These are phyloP conservation scores for Sminthopsis crassicaudata DNA, from an alignment of 2,113 vertebrate species.

Conservation along the genomic window DNA sequence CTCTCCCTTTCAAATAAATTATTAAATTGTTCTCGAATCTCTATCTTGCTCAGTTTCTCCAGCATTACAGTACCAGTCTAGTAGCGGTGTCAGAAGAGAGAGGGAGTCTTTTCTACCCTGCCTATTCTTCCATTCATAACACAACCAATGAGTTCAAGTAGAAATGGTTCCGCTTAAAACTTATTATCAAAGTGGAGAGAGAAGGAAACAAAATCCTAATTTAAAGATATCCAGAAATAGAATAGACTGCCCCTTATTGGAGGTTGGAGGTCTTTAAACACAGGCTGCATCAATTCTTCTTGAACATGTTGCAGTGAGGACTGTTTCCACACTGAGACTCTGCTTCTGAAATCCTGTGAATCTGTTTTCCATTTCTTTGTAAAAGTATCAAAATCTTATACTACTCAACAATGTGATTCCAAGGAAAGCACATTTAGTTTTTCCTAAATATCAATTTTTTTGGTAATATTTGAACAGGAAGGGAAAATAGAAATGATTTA, in stretches of 20 bases:
- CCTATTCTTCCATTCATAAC: neutral
- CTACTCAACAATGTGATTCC: neutral
- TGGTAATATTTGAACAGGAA: neutral
- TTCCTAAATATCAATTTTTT: neutral
- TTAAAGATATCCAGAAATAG: neutral
- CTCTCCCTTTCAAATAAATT: too few species aligned
- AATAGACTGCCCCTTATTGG: neutral
- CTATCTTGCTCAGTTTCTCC: too few species aligned
- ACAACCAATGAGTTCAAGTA: neutral
- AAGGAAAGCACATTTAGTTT: neutral
- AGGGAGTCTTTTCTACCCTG: neutral
- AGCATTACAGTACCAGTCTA: too few species aligned
- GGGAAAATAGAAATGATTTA: neutral
- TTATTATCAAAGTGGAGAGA: neutral
- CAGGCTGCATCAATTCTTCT: neutral
- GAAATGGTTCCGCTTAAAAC: neutral
- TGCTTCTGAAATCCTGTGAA: neutral
- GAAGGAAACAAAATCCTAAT: neutral
- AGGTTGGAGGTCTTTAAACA: neutral
- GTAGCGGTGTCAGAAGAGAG: neutral
- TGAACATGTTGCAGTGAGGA: neutral
- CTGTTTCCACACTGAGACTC: neutral
- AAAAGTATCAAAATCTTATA: neutral
- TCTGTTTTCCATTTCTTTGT: neutral
- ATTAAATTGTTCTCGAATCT: too few species aligned